Percentiles rank a stretch among this genome's conserved stretches.
These are phyloP conservation scores for Gastracanthus pulcherrimus DNA, from an alignment of 2,888 invertebrate species.

Conservation along the genomic window DNA sequence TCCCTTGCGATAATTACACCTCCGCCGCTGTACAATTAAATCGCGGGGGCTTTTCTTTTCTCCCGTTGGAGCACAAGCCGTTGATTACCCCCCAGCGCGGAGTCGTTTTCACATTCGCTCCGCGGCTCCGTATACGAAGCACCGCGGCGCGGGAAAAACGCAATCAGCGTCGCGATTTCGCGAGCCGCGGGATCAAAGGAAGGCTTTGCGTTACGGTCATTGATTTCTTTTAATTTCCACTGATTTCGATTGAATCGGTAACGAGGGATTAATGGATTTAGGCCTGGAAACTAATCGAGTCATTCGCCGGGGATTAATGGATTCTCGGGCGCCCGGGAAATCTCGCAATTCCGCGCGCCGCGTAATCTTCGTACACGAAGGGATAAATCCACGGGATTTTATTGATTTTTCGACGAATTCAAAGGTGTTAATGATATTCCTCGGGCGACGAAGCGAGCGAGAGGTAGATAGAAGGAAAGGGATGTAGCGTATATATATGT, in stretches of 20 bases:
- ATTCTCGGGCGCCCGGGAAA: neutral
- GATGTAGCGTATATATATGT: neutral
- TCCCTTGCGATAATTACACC: conserved; percentile 61
- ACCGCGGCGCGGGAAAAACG: neutral
- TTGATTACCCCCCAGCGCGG: no score
- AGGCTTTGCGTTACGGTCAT: no score
- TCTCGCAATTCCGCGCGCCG: neutral
- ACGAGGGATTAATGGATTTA: no score
- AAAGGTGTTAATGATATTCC: neutral
- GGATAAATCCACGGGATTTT: neutral
- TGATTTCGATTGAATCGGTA: no score
- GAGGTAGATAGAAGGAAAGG: no score
- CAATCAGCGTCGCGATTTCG: no score
- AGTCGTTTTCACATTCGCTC: no score
- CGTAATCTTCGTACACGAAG: neutral
- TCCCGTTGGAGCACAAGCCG: no score
- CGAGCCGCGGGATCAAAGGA: no score
- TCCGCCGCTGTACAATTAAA: conserved; percentile 30
- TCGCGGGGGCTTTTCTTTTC: neutral
- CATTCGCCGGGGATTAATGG: conserved; percentile 12
- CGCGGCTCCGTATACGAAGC: no score
- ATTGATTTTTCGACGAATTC: neutral
- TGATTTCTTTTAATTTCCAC: no score
- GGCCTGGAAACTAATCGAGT: no score
- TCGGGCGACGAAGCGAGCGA: neutral